These are phyloP conservation scores for Australoheros scitulus DNA, from an alignment of 2,113 vertebrate species.

Conservation along the genomic window DNA sequence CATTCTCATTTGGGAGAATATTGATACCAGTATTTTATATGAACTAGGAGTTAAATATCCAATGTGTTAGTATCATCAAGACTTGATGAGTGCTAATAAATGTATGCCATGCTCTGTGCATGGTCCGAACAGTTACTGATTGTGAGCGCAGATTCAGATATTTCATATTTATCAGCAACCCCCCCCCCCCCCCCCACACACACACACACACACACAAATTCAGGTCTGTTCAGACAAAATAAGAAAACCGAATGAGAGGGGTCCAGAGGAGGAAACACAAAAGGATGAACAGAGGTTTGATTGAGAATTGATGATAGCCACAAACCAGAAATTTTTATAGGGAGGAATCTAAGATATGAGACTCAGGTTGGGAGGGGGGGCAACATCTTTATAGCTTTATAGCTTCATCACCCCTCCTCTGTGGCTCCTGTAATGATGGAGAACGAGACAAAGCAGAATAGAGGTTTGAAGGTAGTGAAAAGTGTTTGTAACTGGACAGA, in stretches of 20 bases:
- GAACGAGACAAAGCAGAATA: background rate
- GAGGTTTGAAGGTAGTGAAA: background rate
- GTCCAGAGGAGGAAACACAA: background rate
- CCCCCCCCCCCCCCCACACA: background rate
- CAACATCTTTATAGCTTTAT: conserved; percentile 8
- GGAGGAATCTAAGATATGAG: background rate
- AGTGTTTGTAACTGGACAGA: background rate
- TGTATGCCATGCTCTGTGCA: background rate
- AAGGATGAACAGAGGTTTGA: background rate
- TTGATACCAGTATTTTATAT: background rate
- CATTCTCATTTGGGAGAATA: background rate
- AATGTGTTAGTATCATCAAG: background rate
- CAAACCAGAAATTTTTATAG: background rate
- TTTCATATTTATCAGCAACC: no score
- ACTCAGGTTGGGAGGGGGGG: background rate
- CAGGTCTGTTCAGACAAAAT: background rate
- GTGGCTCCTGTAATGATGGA: conserved; percentile 5
- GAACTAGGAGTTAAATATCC: background rate
- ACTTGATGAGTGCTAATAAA: background rate
- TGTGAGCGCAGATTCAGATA: background rate
- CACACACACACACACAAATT: no score
- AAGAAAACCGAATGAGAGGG: background rate
- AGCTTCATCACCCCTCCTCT: conserved; percentile 11
- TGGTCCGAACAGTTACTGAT: no score
- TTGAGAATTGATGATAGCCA: conserved; percentile 18